A percentile compares a stretch with the other conserved stretches of the same genome.
Conservation (phyloP, 2,797 vertebrate species). For the Aulostomus chinensis region DNA sequence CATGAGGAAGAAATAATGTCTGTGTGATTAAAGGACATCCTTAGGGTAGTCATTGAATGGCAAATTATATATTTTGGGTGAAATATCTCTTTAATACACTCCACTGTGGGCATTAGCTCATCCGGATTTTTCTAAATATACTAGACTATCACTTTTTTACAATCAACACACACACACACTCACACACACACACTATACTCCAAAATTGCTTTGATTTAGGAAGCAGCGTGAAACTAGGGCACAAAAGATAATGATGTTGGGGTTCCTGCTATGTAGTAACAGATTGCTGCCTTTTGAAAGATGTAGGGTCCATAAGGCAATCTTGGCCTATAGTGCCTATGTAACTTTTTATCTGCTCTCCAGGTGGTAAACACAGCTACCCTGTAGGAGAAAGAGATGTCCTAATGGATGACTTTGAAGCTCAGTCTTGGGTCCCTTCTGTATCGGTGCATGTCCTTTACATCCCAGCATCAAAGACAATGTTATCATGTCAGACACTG, state of each 20-base stretch:
- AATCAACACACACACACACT: too few species aligned
- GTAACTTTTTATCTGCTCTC: conserved; percentile 9
- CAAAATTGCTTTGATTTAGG: too few species aligned
- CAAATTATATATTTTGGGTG: too few species aligned
- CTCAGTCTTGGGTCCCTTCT: conserved; percentile 9
- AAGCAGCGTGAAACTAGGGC: background rate
- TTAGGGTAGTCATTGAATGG: too few species aligned
- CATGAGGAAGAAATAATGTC: too few species aligned
- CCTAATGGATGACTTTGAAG: conserved; percentile 18
- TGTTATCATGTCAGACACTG: conserved; percentile 8
- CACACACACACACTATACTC: too few species aligned
- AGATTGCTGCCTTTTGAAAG: background rate
- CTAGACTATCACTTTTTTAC: too few species aligned
- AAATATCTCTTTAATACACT: too few species aligned
- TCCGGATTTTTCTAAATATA: too few species aligned
- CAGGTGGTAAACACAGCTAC: background rate
- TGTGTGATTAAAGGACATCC: too few species aligned
- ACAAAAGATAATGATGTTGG: background rate
- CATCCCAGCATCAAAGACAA: conserved; percentile 2
- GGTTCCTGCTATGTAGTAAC: background rate
- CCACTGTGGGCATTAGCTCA: too few species aligned
- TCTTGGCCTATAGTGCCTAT: background rate
- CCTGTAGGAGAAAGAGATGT: background rate
- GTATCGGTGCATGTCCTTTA: background rate
- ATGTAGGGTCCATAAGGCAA: background rate